phyloP scores from a whole-genome alignment of 2,797 vertebrate species.

The Gambusia yucatana region DNA sequence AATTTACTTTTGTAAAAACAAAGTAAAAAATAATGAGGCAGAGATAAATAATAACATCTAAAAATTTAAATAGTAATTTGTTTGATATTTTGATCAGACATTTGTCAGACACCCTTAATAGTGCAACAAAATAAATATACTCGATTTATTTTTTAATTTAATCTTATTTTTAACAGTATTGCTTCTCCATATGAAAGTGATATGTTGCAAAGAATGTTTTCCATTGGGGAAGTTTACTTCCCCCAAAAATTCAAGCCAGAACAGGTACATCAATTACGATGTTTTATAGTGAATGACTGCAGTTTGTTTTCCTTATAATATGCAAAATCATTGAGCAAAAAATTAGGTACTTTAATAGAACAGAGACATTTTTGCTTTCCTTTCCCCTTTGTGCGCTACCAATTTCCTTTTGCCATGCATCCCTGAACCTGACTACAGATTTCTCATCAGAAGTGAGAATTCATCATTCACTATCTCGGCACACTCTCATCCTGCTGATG shows the following conservation, averaged over 20 bases:
- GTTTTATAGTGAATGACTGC: neutral
- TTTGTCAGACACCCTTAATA: no score
- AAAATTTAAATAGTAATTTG: neutral
- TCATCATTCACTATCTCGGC: constrained; percentile 32
- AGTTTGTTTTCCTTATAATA: no score
- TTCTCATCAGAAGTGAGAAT: constrained; percentile 44
- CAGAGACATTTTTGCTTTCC: neutral
- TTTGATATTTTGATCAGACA: neutral
- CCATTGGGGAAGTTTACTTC: neutral
- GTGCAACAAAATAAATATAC: neutral
- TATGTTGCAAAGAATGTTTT: neutral
- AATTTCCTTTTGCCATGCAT: neutral
- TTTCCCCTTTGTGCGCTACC: neutral
- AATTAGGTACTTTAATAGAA: neutral
- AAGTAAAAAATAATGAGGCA: neutral
- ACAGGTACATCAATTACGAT: neutral
- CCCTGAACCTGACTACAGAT: neutral
- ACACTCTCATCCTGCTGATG: constrained; percentile 43
- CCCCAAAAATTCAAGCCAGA: neutral
- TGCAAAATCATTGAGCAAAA: neutral
- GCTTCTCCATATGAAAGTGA: neutral
- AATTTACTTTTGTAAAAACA: neutral
- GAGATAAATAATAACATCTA: neutral
- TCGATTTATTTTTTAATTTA: neutral
- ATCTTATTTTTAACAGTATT: neutral